Base-by-base conservation (phyloP, 2,797 vertebrate genomes). In the Antrozous pallidus region DNA sequence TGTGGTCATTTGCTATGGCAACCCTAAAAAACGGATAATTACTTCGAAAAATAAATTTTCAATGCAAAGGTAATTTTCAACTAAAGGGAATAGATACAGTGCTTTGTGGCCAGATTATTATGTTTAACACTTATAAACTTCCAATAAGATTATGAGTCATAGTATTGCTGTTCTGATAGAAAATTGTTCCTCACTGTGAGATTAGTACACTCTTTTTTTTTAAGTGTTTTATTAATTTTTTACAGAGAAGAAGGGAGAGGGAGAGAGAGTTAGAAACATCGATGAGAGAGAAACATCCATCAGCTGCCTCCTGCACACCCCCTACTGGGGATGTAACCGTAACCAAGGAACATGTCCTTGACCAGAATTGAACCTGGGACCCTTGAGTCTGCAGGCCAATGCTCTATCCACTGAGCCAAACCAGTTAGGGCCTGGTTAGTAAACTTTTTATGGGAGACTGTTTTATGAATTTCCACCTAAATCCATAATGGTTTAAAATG, bases 61-160 rank as follows among this genome's bases (percentile, higher is more conserved):
- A 90, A 38, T 92, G 40, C 61, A 94, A 49, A 95, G 67, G n/a
- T 93, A 88, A 63, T 90, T 90, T 90, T 94, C 40, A 24, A 45
- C 42, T 87, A 73, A 61, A 77, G 22, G 49, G 40, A 86, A 75
- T 79, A 88, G 63, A 49, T 40, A 54, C 20, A 63, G 38, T 45
- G 40, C 40, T 89, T 90, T 84, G 38, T 84, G 78, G 40, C 10
- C 47, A 93, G 24, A 74, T 93, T 69, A 63, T 90, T 93, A 51
- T 82, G 20, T 67, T 92, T 90, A 77, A 75, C 31, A 49, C 6
- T n/a, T 82, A 54, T 0, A 36, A 40, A 67, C 92, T 91, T 74
- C 26, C 17, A 77, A 0, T 74, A 56, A 38, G 40, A 11, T 94
- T 92, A 42, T 9, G 5, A 88, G 45, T 86, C 31, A 36, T 74